Evolutionary conservation across 2,113 vertebrate species (phyloP).

Genomic region (Geothlypis trichas): DNA sequence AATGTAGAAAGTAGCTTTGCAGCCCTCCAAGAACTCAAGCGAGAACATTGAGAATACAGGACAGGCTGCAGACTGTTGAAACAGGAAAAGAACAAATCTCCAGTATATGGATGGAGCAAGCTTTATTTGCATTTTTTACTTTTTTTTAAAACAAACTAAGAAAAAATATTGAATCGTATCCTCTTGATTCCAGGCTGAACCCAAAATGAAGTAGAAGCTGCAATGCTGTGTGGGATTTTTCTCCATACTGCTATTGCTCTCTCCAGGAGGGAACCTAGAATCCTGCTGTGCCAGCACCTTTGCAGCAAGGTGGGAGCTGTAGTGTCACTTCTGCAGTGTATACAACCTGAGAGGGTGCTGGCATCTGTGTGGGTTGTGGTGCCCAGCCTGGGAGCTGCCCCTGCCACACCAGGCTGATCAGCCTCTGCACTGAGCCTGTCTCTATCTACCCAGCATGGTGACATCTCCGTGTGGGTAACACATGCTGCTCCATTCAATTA

Average conservation of each 20-base stretch:
- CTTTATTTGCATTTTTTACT: background rate
- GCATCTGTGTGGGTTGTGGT: background rate
- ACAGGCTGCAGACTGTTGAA: background rate
- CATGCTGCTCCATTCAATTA: background rate
- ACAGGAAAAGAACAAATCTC: background rate
- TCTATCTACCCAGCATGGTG: background rate
- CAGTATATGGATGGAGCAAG: background rate
- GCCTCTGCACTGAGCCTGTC: background rate
- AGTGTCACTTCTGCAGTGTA: too few species aligned
- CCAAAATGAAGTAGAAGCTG: background rate
- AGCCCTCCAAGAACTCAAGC: background rate
- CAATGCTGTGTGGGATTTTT: background rate
- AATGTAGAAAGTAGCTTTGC: background rate
- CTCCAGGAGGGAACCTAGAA: background rate
- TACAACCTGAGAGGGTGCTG: background rate
- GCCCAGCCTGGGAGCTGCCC: background rate
- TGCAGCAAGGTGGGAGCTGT: accelerated
- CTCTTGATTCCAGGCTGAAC: background rate
- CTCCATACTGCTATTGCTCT: background rate
- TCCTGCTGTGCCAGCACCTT: background rate
- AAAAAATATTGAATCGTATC: background rate
- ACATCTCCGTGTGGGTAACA: background rate
- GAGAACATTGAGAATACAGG: background rate
- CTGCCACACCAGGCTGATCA: background rate
- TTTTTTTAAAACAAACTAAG: background rate